Base-by-base conservation (phyloP, 2,888 invertebrate genomes). In the Epinotia bilunana region DNA sequence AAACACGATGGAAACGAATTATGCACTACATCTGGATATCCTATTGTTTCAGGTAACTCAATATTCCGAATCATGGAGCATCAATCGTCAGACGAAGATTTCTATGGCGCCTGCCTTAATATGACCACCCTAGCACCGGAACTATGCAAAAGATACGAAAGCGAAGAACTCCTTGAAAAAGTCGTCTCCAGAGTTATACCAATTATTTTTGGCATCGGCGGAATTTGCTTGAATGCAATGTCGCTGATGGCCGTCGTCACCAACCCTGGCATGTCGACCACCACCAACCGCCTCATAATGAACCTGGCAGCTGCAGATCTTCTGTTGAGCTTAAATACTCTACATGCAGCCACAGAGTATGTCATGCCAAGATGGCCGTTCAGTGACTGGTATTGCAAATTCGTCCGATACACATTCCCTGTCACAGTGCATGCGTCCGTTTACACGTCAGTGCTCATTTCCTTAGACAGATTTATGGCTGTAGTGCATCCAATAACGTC, bases 381-480 rank as follows among this genome's bases (percentile, higher is more conserved):
- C 84, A 98, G 99, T 12, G 96, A 96, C 84, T 93, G 96, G 87
- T 98, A 98, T 97, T 99, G 98, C 92, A 97, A 97, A 91, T 96
- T 97, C 28, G 97, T 98, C 13, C 98, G 98, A 88, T 99, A n/a
- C n/a, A n/a, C n/a, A n/a, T n/a, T n/a, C n/a, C n/a, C n/a, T n/a
- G 98, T 98, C 57, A 98, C 98, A 33, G 98, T 98, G 43, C 98
- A 98, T 86, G 98, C 98, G 73, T 98, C 98, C 83, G 98, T 99
- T 6, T 99, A 98, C 91, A 99, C 98, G 0, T 93, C 99, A 65
- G 98, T 99, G 0, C 95, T 99, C 78, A 99, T 99, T 98, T 98
- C 98, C 6, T 91, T 98, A 74, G 99, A 99, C 90, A 95, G 97
- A 79, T 99, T 98, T 87, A 95, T 99, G 89, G 99, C 99, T 46